Percentiles rank a stretch among this genome's conserved stretches.
Evolutionary conservation across 1,140 invertebrate species (phyloP).

Genomic region (Pachypeltis micranthus): DNA sequence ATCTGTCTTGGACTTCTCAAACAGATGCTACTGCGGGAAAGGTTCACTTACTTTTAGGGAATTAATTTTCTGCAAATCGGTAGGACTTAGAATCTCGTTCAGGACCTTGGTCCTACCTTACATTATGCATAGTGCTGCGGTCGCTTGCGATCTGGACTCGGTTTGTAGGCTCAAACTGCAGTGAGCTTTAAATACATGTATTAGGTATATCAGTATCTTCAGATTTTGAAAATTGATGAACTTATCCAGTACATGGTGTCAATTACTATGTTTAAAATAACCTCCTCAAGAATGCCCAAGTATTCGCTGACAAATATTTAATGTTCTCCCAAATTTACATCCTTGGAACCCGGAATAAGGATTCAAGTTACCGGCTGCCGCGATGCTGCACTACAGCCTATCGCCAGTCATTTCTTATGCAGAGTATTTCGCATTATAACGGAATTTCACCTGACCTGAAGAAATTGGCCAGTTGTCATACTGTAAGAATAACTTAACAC

Average conservation of each 20-base stretch:
- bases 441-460: not conserved
- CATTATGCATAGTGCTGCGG: not conserved
- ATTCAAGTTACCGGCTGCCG: not conserved
- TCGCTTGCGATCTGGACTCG: not conserved
- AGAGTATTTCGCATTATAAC: not conserved
- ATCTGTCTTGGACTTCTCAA: not conserved
- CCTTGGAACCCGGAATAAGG: not conserved
- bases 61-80: not conserved
- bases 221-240: not conserved
- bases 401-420: not conserved
- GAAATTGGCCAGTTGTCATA: not conserved
- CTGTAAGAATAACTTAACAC: not conserved
- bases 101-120: not conserved
- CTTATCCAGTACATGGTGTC: not conserved
- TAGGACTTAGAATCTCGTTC: not conserved
- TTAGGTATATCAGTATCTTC: not conserved
- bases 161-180: not conserved
- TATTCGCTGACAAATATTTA: not conserved
- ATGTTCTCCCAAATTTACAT: not conserved
- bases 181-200: not conserved
- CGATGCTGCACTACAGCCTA: not conserved
- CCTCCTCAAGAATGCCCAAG: not conserved
- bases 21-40: not conserved
- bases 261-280: not conserved
- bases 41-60: not conserved